Base-by-base conservation (phyloP, 37 sponge, comb jelly and placozoan genomes). In the Amphimedon queenslandica region DNA sequence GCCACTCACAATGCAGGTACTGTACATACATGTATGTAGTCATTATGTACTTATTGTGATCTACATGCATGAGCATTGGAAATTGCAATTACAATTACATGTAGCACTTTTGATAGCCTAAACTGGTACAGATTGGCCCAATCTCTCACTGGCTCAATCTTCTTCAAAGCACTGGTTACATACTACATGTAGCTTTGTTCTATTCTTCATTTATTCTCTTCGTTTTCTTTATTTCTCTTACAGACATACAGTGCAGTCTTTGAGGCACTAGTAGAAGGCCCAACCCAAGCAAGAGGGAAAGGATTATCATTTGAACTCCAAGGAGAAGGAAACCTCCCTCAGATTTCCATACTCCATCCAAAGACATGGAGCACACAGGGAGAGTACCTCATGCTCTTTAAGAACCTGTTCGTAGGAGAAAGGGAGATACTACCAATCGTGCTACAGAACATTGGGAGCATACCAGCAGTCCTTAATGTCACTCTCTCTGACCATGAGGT, bases 271-370 rank as follows among this genome's bases (percentile, higher is more conserved):
- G 66, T 83, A 16, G 93, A 93, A 11, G 80, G 79, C 5, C 60
- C 88, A 21, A 24, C 66, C 1, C 42, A 67, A 2, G 30, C 80
- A 20, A 76, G 70, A 37, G 67, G 57, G 1, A 79, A 80, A 42
- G 82, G 78, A 6, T 75, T 97, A 36, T 57, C 75, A 1, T 94
- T 94, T 88, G 98, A 97, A 25, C 66, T 97, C 40, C 90, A 91
- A 63, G 98, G 98, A 64, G 98, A 97, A 66, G 98, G 98, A 4
- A 88, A 85, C 63, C 74, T 97, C 30, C 98, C 98, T 30, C 89
- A 91, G 67, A 81, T 97, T 3, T 56, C 92, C 21, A 57, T 97
- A 6, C 21, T 82, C 24, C 55, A 76, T 42, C 98, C 98, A 6
- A 69, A 81, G 5, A 37, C 84, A 34, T 43, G 82, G 0, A 91